phyloP scores from a whole-genome alignment of 1,140 invertebrate genomes.

The Lepidurus arcticus region DNA sequence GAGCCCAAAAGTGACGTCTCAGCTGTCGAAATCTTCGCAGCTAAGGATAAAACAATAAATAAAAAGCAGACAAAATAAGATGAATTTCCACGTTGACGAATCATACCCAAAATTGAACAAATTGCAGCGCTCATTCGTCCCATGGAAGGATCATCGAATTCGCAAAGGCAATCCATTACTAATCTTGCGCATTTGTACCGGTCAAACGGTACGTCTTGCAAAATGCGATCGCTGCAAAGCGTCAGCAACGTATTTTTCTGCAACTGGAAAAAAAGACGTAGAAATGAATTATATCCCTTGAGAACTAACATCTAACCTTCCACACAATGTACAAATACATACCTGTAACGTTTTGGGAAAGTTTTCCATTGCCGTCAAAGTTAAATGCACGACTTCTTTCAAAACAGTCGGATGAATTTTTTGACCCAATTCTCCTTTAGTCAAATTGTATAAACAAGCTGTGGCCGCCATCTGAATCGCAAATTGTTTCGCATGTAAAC shows the following conservation, averaged over 20 bases:
- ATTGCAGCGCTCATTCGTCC: conserved; percentile 77
- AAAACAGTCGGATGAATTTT: conserved; percentile 63
- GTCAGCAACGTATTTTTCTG: conserved; percentile 73
- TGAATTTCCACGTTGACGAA: not conserved
- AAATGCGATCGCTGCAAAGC: conserved; percentile 69
- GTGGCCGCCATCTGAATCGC: conserved; percentile 73
- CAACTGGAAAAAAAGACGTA: conserved; percentile 48
- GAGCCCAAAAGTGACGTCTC: conserved; percentile 67
- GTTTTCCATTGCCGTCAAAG: conserved; percentile 64
- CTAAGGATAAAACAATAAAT: conserved; percentile 41
- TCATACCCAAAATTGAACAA: conserved; percentile 61
- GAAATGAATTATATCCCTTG: conserved; percentile 3
- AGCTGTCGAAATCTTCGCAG: conserved; percentile 65
- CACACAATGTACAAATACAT: conserved; percentile 27
- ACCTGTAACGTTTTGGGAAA: conserved; percentile 61
- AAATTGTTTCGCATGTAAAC: conserved; percentile 57
- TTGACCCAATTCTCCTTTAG: conserved; percentile 58
- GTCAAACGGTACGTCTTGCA: conserved; percentile 70
- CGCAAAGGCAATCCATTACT: conserved; percentile 68
- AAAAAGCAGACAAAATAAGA: conserved; percentile 2
- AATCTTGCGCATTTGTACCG: conserved; percentile 64
- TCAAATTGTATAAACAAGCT: conserved; percentile 74
- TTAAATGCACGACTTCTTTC: conserved; percentile 61
- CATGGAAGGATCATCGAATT: conserved; percentile 67
- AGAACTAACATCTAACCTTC: not conserved